Base-by-base conservation (phyloP, 1,140 invertebrate genomes). In the Calephelis virginiensis region DNA sequence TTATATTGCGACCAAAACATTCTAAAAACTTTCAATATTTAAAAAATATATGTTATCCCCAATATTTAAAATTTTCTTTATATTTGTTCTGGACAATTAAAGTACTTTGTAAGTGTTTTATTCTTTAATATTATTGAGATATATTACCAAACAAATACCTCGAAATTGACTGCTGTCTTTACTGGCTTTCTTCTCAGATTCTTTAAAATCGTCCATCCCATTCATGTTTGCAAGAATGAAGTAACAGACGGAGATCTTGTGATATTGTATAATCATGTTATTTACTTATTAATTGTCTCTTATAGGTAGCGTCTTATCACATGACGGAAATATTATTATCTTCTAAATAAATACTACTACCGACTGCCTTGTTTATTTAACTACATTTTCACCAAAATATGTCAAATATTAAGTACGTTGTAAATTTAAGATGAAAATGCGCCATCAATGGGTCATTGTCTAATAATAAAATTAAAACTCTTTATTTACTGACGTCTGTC, bases 341-440 rank as follows among this genome's bases (percentile, higher is more conserved):
- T 3, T 38, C 37, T n/a, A 38, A 37, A 59, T 59, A 59, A 59
- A 59, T 38, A 59, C 8, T 38, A 37, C 28, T 59, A 38, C 56
- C 56, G 28, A 38, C 37, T 59, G 56, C 56, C 17, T 59, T 59
- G 37, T 59, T 59, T 59, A 59, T 56, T 56, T 37, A 56, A 56
- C 10, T 37, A 56, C 1, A 37, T 56, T 56, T 56, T 56, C 53
- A 56, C 53, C 9, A 56, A 56, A 56, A 37, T 28, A 17, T 28
- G 10, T 56, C 11, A 56, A 9, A 56, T 11, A 12, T 56, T 6
- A 12, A 17, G 12, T 28, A 28, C 7, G 28, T 6, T 56, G 53
- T 56, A 56, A 56, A 11, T 12, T 56, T 12, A 6, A 37, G 53
- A 56, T 56, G 28, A 56, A 56, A 37, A 28, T 37, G 53, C 53